phyloP scores from a whole-genome alignment of 2,797 vertebrate genomes.

The Acridotheres tristis region DNA sequence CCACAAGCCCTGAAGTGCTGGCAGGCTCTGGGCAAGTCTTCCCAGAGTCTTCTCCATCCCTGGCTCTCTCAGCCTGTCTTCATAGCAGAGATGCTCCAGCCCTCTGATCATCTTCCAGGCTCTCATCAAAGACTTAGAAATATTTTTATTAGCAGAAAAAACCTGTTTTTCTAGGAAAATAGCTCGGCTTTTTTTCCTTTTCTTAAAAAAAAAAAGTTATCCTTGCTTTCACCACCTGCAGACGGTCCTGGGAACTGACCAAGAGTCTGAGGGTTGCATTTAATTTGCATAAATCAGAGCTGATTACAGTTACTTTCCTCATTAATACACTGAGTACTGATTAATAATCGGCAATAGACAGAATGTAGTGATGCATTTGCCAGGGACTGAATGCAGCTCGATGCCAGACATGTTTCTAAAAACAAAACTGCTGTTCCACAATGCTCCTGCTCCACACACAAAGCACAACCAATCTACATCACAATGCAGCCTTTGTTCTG shows the following conservation, averaged over 20 bases:
- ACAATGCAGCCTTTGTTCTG: not conserved
- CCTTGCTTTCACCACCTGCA: not conserved
- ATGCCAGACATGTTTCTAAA: not conserved
- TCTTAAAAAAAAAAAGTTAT: not conserved
- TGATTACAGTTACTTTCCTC: conserved; percentile 29
- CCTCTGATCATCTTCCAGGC: not conserved
- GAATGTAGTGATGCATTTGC: not conserved
- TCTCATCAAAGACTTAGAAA: not conserved
- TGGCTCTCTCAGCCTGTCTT: not conserved
- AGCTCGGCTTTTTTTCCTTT: not conserved
- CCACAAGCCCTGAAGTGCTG: not conserved
- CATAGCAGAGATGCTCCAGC: not conserved
- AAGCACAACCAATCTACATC: not conserved
- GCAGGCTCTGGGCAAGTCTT: not conserved
- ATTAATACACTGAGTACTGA: conserved; percentile 33
- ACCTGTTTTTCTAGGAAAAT: not conserved
- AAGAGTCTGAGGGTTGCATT: not conserved
- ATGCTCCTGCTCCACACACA: not conserved
- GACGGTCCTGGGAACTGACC: conserved; percentile 39
- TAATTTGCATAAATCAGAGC: conserved; percentile 41
- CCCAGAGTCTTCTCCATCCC: not conserved
- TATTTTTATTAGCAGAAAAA: not conserved
- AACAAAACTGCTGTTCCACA: not conserved
- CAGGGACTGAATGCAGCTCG: not conserved
- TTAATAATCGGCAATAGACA: conserved; percentile 1